Evolutionary conservation across 1,140 invertebrate species (phyloP), one percentile per base, ranked within the genome.

Genomic region (Drosophila jambulina): DNA sequence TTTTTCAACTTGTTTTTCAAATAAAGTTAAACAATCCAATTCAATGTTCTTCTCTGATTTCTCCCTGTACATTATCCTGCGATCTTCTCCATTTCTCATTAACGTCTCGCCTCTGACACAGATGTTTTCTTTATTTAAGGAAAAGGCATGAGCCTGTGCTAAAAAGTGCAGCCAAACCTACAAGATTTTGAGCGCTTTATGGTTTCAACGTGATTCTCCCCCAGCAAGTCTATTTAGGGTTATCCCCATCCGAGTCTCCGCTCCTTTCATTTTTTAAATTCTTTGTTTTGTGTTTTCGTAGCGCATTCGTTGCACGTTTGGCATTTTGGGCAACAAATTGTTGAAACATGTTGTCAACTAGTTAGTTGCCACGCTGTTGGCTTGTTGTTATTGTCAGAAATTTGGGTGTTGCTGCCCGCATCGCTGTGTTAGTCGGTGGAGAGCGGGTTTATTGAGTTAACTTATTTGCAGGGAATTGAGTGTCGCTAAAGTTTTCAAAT

Each of bases 321-420:
- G 85, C 86, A 90, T 90, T 86, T 85, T 68, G 75, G 62, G 86
- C 68, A 84, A 79, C 81, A 90, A 56, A 90, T 88, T 85, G 85
- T 78, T 82, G 85, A 90, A 85, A 90, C 85, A 88, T 90, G 85
- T 85, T 88, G 85, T 82, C 85, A 88, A 79, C 81, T 84, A 90
- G 85, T 90, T 83, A 84, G 83, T 82, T 71, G 62, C 68, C 61
- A 72, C 54, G 75, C 70, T 80, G 70, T 75, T 78, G 49, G 19
- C 17, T 57, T 54, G 34, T 53, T 48, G 29, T 59, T 53, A 19
- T 38, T 56, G 21, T 8, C 21, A 8, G 19, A 54, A 54, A 36
- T 36, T 36, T 51, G 15, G 34, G 13, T n/a, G 21, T 57, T 56
- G 34, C 27, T 9, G 42, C 29, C 45, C 23, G 38, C 36, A 23